Conservation (phyloP, 2,113 vertebrate genomes). For the Rhinichthys klamathensis region DNA sequence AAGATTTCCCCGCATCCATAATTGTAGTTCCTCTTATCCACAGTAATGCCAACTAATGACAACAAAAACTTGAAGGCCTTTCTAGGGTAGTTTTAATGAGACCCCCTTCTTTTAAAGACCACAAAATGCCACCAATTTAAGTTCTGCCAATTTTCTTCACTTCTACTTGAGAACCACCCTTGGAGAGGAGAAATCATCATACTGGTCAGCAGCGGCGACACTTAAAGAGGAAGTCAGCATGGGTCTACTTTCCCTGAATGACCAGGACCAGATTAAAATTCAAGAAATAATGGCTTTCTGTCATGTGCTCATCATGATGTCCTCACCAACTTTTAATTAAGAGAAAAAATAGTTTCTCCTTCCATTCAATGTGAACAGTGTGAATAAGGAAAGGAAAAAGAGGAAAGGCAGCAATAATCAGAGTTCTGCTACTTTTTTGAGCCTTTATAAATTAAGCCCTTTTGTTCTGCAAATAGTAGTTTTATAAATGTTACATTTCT, state of each 20-base stretch:
- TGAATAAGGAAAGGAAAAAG: conserved; percentile 39
- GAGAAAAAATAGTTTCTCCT: conserved; percentile 66
- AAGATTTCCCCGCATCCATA: conserved; percentile 94
- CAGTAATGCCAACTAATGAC: conserved; percentile 92
- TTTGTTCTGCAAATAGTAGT: conserved; percentile 28
- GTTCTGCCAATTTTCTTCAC: conserved; percentile 93
- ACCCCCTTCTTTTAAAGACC: conserved; percentile 85
- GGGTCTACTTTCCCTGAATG: conserved; percentile 84
- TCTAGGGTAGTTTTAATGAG: conserved; percentile 93
- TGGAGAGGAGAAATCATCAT: conserved; percentile 83
- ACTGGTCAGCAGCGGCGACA: conserved; percentile 88
- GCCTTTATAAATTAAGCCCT: conserved; percentile 50
- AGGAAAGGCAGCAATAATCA: not conserved
- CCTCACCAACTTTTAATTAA: conserved; percentile 95
- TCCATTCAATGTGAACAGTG: conserved; percentile 38
- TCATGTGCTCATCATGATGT: conserved; percentile 83
- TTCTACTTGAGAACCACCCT: conserved; percentile 90
- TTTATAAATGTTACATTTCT: not conserved
- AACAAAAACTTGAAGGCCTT: conserved; percentile 85
- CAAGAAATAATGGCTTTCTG: conserved; percentile 92
- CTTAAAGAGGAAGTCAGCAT: conserved; percentile 93
- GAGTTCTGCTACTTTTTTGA: conserved; percentile 39
- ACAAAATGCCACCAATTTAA: conserved; percentile 98
- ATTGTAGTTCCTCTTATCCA: conserved; percentile 95
- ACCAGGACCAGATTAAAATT: conserved; percentile 91